Evolutionary conservation across 2,888 invertebrate species (phyloP), one percentile per base, ranked within the genome.

Genomic region (Megamerina dolium): DNA sequence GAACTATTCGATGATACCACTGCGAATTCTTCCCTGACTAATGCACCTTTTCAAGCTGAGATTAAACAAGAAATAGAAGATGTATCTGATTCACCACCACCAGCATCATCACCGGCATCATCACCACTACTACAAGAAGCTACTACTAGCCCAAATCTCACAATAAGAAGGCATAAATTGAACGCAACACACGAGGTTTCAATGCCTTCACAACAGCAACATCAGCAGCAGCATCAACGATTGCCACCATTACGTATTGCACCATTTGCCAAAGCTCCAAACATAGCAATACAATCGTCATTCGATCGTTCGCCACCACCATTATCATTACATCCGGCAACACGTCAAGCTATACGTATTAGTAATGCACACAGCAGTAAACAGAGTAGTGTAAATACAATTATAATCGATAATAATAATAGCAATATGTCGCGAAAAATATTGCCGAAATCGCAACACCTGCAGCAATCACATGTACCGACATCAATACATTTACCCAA

Each of bases 201-300:
- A 26, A 8, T 12, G 8, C 18, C 4, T 43, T 27, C 14, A 29
- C 33, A 13, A 49, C 56, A 32, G 49, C 55, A 19, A 54, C 49
- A 19, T 47, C 53, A 10, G 10, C 37, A 8, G 21, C 38, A 35
- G 37, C 33, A 23, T 13, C 5, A 29, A n/a, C 49, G 42, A 31
- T 20, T 53, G 45, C 52, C 56, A n/a, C 60, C 63, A 3, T 41
- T 65, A 19, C 57, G 64, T 12, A 63, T 65, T n/a, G 64, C 68
- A 8, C 55, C 61, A 5, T 65, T 67, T 45, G 68, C 68, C 4
- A 64, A 53, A 34, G 52, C 55, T 18, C 20, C 47, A 9, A 36
- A 34, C 13, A 18, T 42, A 16, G 54, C 54, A 1, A 42, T 54
- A 3, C 43, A 56, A 1, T 50, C 53, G 20, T 19, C 43, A 26